Evolutionary conservation across 2,113 vertebrate species (phyloP), one percentile per base, ranked within the genome.

Genomic region (Arizona elegans): DNA sequence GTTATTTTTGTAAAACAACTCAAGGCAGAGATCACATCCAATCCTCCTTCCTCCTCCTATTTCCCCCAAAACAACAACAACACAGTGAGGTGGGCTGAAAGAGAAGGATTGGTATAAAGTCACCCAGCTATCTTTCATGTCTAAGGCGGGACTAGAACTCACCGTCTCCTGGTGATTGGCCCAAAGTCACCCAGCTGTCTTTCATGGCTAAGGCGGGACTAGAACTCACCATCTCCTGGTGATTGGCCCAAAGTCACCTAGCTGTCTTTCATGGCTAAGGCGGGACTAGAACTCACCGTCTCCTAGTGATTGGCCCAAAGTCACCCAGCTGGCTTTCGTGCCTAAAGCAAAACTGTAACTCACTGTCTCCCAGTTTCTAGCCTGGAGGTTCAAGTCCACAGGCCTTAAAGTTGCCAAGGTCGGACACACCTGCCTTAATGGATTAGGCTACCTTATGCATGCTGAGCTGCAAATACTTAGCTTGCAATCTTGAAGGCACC

Each of bases 111-210:
- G 29, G 29, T 1, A 4, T 11, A 62, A 70, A 70, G 29, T 70
- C 62, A n/a, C 1, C 62, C 26, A 65, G 4, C 11, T 13, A 1
- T 1, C 62, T 26, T 59, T 59, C 58, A 59, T 24, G 58, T 0
- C 58, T 59, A 24, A 59, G 0, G 23, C 0, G 8, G 58, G 7
- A 59, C 59, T 65, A 29, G 26, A 65, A 29, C 26, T 65, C 59
- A 12, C 10, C 10, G 0, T 29, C 59, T 65, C 59, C 59, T 11
- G 3, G 26, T 29, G 59, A 29, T 65, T 12, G 1, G 10, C 26
- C 10, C 10, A n/a, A 65, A 65, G 62, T 65, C 62, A 65, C 10
- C 62, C 12, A n/a, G 4, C 11, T 0, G 0, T 0, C 0, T n/a
- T n/a, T 70, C 62, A 70, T n/a, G 62, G 0, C 62, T 70, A 2